Conservation (phyloP, 2,888 invertebrate species). For the Uloborus plumipes region DNA sequence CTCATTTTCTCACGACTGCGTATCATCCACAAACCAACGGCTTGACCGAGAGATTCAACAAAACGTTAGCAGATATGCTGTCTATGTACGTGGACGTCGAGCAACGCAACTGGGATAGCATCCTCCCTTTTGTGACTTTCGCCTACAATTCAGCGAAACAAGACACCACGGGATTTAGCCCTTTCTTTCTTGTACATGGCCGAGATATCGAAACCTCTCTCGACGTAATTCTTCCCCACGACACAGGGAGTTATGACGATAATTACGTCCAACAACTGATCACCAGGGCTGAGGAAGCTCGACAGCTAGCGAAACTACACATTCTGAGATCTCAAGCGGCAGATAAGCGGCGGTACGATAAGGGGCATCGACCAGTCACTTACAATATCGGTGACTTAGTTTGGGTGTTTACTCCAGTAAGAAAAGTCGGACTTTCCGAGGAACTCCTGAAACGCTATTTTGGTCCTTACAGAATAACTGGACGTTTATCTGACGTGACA, state of each 20-base stretch:
- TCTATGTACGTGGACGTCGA: constrained; percentile 22
- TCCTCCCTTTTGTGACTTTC: constrained; percentile 24
- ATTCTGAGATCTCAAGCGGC: background rate
- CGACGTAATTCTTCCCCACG: background rate
- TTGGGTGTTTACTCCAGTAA: no score
- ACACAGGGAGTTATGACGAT: background rate
- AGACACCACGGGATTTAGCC: constrained; percentile 27
- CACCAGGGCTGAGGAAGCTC: background rate
- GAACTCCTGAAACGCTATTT: no score
- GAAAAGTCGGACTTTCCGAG: no score
- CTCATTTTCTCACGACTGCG: constrained; percentile 22
- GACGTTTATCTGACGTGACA: no score
- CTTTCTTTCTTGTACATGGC: no score
- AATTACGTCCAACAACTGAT: constrained; percentile 5
- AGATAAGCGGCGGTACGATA: background rate
- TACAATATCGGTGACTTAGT: background rate
- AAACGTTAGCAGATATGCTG: background rate
- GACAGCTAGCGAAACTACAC: background rate
- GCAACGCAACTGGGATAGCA: constrained; percentile 38
- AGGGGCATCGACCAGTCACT: background rate
- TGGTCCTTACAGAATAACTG: no score
- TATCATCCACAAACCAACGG: constrained; percentile 46
- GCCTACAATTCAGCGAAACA: constrained; percentile 36
- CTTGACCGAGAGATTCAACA: constrained; percentile 22
- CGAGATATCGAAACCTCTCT: background rate